Evolutionary conservation across 2,888 invertebrate species (phyloP).

Genomic region (Xylophagus ater): DNA sequence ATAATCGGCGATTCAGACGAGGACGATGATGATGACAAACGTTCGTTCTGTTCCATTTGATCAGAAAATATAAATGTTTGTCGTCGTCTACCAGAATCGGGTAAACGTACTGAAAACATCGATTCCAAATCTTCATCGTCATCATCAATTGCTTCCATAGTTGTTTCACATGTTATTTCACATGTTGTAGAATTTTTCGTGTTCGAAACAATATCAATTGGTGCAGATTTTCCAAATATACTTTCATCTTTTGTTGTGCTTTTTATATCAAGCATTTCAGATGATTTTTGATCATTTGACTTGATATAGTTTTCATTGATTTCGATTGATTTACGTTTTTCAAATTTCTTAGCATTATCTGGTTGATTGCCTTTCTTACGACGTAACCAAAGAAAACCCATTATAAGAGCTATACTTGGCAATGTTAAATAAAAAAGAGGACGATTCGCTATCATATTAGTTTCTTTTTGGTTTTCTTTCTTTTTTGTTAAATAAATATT

Average conservation of each 20-base stretch:
- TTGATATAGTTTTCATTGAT: slow-evolving; percentile 13
- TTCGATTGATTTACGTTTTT: slow-evolving; percentile 6
- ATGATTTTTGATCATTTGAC: slow-evolving; percentile 19
- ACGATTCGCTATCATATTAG: slow-evolving; percentile 66
- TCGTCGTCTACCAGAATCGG: slow-evolving; percentile 28
- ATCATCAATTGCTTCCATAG: too few relatives aligned
- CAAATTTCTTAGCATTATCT: slow-evolving; percentile 27
- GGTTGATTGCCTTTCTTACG: slow-evolving; percentile 57
- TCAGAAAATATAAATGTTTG: slow-evolving; percentile 11
- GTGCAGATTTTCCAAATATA: slow-evolving; percentile 49
- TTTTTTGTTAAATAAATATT: too few relatives aligned
- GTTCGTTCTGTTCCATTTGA: not conserved
- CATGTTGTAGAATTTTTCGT: slow-evolving; percentile 48
- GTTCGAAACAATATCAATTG: slow-evolving; percentile 54
- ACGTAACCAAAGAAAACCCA: slow-evolving; percentile 72
- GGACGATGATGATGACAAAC: too few relatives aligned
- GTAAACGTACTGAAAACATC: slow-evolving; percentile 32
- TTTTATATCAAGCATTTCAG: too few relatives aligned
- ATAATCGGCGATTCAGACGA: slow-evolving; percentile 30
- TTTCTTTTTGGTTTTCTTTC: too few relatives aligned
- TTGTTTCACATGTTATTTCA: too few relatives aligned
- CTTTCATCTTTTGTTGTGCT: slow-evolving; percentile 26
- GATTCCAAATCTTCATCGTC: slow-evolving; percentile 24
- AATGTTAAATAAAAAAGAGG: slow-evolving; percentile 68
- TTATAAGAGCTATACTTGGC: slow-evolving; percentile 65